Evolutionary conservation across 2,888 invertebrate species (phyloP), one percentile per base, ranked within the genome.

Genomic region (Panzeria rudis): DNA sequence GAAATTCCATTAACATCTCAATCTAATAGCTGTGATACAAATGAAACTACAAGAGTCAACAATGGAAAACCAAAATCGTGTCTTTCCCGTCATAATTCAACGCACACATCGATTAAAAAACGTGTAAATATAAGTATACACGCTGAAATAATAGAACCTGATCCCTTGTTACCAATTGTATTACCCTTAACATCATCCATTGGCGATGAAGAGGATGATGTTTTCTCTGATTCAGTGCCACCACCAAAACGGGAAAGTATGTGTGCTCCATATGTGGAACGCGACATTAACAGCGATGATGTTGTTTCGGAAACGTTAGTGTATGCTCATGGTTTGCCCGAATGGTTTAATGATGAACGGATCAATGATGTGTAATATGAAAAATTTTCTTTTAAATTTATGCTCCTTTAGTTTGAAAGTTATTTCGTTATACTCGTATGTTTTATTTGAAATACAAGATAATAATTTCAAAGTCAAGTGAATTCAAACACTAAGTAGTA

Each of bases 131-230:
- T 92, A 38, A 93, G 90, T 87, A 91, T 90, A 69, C 90, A 90
- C 69, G 90, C 91, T 6, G 92, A 92, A 89, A 91, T 92, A 76
- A 93, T 92, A 86, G 91, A 91, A 84, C 89, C 92, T 69, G 89
- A 92, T 41, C 90, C 91, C 17, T 86, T 89, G 76, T 88, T 88
- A 61, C 85, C 88, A 76, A 85, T 87, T n/a, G 64, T 86, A 44
- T 23, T 73, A 11, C 61, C 76, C 11, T 20, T 54, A n/a, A 56
- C 78, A 11, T 85, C 83, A 50, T 89, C 89, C 15, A 69, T 89
- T 68, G 89, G 86, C 15, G 88, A 88, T 50, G 93, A 93, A 84
- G 93, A 93, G 86, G 95, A 95, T 89, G 95, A 95, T 87, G 95
- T 95, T 15, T 95, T 95, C 91, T 92, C 93, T 69, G 93, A 93